These are phyloP conservation scores for Choristoneura rosaceana DNA, from an alignment of 2,888 invertebrate species.

Conservation along the genomic window DNA sequence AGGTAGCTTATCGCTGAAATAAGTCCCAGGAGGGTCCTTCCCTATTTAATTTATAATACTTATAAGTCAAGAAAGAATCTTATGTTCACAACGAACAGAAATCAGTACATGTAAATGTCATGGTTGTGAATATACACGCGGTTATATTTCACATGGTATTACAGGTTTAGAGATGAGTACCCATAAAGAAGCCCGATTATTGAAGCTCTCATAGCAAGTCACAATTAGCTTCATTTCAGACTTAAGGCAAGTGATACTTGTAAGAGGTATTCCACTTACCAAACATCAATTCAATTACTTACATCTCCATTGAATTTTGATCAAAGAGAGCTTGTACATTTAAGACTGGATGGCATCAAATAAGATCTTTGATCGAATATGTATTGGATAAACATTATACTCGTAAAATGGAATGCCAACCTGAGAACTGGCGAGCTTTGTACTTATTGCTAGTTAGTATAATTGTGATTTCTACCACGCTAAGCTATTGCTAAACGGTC, in stretches of 20 bases:
- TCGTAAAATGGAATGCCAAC: neutral
- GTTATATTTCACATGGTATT: conserved; percentile 5
- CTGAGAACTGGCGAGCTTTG: conserved; percentile 48
- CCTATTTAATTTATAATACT: conserved; percentile 28
- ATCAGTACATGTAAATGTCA: conserved; percentile 51
- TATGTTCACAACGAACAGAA: conserved; percentile 65
- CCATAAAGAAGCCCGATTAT: neutral
- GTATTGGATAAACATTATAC: neutral
- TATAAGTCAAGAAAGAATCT: conserved; percentile 42
- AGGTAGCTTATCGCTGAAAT: conserved; percentile 50
- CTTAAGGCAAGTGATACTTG: neutral
- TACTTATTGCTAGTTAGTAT: conserved; percentile 65
- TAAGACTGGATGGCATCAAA: neutral
- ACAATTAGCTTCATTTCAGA: neutral
- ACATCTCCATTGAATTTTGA: neutral
- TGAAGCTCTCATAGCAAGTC: neutral
- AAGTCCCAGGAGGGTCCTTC: conserved; percentile 2
- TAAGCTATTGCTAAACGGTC: conserved; percentile 54
- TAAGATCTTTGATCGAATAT: neutral
- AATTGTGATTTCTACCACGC: conserved; percentile 58
- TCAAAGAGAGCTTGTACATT: neutral
- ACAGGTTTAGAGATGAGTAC: conserved; percentile 1
- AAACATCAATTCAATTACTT: neutral
- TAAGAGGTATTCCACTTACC: neutral
- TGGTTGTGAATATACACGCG: conserved; percentile 68